Percentiles rank a stretch among this genome's conserved stretches.
Conservation (phyloP, 2,113 vertebrate species). For the Paralichthys olivaceus region DNA sequence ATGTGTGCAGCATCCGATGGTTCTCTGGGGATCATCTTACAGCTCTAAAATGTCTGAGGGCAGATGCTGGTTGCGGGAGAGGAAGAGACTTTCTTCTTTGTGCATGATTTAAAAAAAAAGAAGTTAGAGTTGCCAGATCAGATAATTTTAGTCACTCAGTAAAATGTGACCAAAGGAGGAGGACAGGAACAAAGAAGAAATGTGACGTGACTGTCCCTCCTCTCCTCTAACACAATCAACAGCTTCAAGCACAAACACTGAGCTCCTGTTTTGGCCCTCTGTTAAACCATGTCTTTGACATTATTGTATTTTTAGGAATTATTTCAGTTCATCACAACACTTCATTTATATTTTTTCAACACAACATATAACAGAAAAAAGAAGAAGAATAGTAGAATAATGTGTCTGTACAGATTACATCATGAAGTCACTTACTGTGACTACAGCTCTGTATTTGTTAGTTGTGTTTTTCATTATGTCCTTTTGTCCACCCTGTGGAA, state of each 20-base stretch:
- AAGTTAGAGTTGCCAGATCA: neutral
- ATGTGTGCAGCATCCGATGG: neutral
- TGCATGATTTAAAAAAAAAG: neutral
- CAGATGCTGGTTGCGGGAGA: constrained; percentile 16
- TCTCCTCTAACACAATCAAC: neutral
- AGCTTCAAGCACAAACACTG: neutral
- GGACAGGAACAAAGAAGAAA: neutral
- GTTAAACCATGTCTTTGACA: neutral
- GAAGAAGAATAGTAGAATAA: too few relatives aligned
- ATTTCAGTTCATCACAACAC: neutral
- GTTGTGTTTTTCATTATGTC: too few relatives aligned
- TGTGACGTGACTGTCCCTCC: neutral
- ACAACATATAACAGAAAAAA: too few relatives aligned
- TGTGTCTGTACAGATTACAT: too few relatives aligned
- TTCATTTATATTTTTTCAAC: neutral
- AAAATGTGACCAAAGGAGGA: neutral
- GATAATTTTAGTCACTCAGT: neutral
- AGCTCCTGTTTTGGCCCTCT: neutral
- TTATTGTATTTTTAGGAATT: neutral
- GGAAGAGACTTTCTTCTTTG: neutral
- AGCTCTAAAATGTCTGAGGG: neutral
- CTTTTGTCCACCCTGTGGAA: too few relatives aligned
- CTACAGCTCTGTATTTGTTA: too few relatives aligned
- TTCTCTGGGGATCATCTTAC: constrained; percentile 15
- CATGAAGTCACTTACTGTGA: too few relatives aligned